phyloP scores from a whole-genome alignment of 1,140 invertebrate genomes.

The Periplaneta americana region DNA sequence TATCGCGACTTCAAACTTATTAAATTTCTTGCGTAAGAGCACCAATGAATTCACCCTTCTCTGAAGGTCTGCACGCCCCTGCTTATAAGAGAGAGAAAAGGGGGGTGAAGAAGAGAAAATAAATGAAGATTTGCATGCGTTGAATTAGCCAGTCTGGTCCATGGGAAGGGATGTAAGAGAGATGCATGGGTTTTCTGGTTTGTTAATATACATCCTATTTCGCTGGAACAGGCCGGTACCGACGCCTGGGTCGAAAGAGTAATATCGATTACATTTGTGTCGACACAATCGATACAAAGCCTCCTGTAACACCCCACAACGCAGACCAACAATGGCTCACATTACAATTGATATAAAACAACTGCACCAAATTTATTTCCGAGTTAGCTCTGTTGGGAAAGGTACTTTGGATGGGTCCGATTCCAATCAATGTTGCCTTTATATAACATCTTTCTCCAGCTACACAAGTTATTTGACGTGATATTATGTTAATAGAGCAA shows the following conservation, averaged over 20 bases:
- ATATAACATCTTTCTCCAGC: too few relatives aligned
- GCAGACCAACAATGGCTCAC: too few relatives aligned
- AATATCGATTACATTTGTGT: background rate
- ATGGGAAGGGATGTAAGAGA: background rate
- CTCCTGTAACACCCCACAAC: background rate
- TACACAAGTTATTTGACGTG: too few relatives aligned
- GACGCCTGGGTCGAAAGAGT: background rate
- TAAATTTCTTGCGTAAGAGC: too few relatives aligned
- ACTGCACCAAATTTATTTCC: too few relatives aligned
- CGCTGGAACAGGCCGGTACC: background rate
- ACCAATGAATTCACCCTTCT: background rate
- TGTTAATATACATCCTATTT: background rate
- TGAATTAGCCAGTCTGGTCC: background rate
- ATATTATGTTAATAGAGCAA: too few relatives aligned
- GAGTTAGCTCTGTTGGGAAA: too few relatives aligned
- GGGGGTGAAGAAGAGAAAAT: background rate
- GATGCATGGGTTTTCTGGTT: background rate
- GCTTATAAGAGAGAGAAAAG: background rate
- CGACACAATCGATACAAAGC: background rate
- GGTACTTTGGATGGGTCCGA: too few relatives aligned
- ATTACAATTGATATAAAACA: too few relatives aligned
- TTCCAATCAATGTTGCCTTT: too few relatives aligned
- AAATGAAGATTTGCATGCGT: background rate
- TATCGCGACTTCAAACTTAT: too few relatives aligned
- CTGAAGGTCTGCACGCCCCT: background rate